Base-by-base conservation (phyloP, 2,888 invertebrate species). In the Melanostoma mellinum region DNA sequence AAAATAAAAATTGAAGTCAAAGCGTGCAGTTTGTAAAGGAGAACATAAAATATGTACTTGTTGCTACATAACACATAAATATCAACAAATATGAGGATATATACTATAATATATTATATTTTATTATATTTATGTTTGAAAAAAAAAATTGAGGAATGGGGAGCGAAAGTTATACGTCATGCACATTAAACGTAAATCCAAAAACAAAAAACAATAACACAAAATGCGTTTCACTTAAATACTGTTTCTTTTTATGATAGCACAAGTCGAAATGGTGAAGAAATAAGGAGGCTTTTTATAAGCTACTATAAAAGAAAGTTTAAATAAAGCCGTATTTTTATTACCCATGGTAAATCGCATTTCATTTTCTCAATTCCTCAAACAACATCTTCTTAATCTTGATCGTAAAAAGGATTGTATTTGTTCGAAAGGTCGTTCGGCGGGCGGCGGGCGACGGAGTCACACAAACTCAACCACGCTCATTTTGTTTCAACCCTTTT, bases 161-260 rank as follows among this genome's bases (percentile, higher is more conserved):
- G 65, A 80, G 36, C 58, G 63, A 75, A 76, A 85, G 60, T 81
- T 72, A 76, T 63, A 73, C 65, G 71, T 61, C 78, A 84, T 84
- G 84, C 84, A 84, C 75, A 84, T 84, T 65, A 50, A 84, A 84
- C 71, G 79, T 71, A 79, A 82, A 69, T 84, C 63, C 68, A 65
- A 84, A 82, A 84, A 84, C 68, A 65, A 84, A 82, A 84, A 84
- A 78, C 73, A 84, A 84, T 67, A 84, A 78, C 84, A 79, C 79
- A 69, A 84, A 84, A 84, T 84, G 79, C 84, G 65, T 75, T 71
- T 50, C 67, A 48, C 71, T 56, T 67, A 48, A 65, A 35, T 74
- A 46, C 38, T 42, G 38, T 35, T 73, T 63, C 32, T 36, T 36
- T 77, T 72, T 67, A 56, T 20, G 50, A 67, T 67, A 55, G 50